phyloP scores from a whole-genome alignment of 1,140 invertebrate genomes.

The Cataglyphis hispanica region DNA sequence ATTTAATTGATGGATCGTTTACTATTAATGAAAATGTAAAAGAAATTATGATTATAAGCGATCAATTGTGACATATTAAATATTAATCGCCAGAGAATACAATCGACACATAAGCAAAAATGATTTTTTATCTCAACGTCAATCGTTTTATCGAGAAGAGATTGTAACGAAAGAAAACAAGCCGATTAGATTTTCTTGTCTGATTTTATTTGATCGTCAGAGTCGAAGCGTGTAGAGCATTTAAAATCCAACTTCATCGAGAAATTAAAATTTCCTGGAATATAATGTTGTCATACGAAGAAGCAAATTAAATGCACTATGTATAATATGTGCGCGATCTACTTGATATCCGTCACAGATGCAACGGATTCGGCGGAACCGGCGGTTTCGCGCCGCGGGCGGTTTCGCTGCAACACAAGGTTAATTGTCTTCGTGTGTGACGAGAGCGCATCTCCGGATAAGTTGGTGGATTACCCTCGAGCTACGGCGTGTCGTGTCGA shows the following conservation, averaged over 20 bases:
- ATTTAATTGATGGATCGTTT: neutral
- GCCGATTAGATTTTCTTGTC: neutral
- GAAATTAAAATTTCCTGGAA: conserved; percentile 10
- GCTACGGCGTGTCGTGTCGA: conserved; percentile 40
- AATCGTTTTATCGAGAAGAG: neutral
- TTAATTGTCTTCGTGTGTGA: conserved; percentile 57
- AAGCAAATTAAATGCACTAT: conserved; percentile 21
- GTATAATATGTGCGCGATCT: neutral
- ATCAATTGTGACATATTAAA: neutral
- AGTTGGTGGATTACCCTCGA: conserved; percentile 36
- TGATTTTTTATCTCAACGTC: neutral
- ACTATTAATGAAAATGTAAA: neutral
- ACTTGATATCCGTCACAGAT: conserved; percentile 42
- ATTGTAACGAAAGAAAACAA: neutral
- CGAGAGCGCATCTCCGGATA: conserved; percentile 7
- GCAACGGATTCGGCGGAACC: conserved; percentile 36
- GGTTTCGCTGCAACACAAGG: conserved; percentile 12
- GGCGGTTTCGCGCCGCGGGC: conserved; percentile 14
- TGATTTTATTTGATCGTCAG: conserved; percentile 7
- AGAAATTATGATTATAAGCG: conserved; percentile 7
- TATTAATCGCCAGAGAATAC: conserved; percentile 1
- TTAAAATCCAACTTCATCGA: conserved; percentile 9
- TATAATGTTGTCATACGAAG: conserved; percentile 10
- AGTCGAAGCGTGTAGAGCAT: neutral
- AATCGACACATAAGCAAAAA: neutral